A percentile compares a stretch with the other conserved stretches of the same genome.
phyloP scores from a whole-genome alignment of 2,113 vertebrate species.

The Callipepla californica region DNA sequence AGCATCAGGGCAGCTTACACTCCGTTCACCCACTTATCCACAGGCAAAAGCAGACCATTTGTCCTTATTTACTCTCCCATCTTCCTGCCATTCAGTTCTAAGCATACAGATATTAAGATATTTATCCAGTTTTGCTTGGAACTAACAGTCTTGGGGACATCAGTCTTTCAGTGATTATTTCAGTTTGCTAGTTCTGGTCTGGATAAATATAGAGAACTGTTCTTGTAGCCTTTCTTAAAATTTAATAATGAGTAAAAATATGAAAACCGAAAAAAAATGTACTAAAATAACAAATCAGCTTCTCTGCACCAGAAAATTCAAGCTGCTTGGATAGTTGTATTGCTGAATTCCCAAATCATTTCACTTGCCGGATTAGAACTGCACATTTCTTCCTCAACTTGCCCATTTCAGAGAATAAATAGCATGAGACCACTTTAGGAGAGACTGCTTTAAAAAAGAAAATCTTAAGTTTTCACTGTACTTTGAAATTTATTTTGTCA shows the following conservation, averaged over 20 bases:
- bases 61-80: background rate
- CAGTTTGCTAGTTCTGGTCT: background rate
- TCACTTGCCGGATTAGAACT: background rate
- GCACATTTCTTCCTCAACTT: background rate
- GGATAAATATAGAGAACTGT: background rate
- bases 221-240: background rate
- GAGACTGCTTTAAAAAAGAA: background rate
- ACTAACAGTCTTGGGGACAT: background rate
- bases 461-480: background rate
- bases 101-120: background rate
- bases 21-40: background rate
- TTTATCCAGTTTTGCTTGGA: background rate
- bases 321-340: accelerated
- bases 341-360: background rate
- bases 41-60: background rate
- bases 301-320: background rate
- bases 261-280: background rate
- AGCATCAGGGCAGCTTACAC: background rate
- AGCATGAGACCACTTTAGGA: background rate
- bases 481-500: background rate
- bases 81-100: background rate
- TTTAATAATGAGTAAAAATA: background rate
- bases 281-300: background rate
- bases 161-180: background rate
- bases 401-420: background rate